A percentile compares a stretch with the other conserved stretches of the same genome.
Evolutionary conservation across 2,888 invertebrate species (phyloP).

Genomic region (Onchidella celtica): DNA sequence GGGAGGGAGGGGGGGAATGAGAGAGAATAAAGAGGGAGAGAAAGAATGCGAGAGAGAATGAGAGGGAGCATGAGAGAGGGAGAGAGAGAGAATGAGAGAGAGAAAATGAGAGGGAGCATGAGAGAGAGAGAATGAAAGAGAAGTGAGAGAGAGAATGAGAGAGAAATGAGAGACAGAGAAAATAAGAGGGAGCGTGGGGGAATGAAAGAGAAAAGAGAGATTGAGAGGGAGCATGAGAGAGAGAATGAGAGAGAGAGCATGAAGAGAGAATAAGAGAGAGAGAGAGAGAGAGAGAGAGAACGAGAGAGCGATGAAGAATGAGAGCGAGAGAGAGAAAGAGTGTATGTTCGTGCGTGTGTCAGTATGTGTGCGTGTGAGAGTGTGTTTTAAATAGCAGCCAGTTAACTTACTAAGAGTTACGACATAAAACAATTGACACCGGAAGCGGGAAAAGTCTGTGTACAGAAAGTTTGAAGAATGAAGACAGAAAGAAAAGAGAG

Average conservation of each 20-base stretch:
- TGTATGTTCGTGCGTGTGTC: too few species aligned
- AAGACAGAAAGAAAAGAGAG: background rate
- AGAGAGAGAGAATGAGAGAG: too few species aligned
- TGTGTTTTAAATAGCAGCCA: background rate
- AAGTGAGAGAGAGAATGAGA: constrained; percentile 9
- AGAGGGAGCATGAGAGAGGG: too few species aligned
- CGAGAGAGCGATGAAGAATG: background rate
- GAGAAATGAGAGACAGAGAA: background rate
- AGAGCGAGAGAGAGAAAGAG: too few species aligned
- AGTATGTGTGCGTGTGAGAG: too few species aligned
- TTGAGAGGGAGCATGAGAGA: background rate
- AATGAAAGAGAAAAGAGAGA: background rate
- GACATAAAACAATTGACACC: too few species aligned
- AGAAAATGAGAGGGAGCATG: too few species aligned
- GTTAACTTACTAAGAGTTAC: background rate
- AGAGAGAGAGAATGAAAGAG: too few species aligned
- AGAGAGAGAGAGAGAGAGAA: background rate
- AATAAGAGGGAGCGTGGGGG: background rate
- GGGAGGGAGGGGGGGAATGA: too few species aligned
- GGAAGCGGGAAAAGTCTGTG: background rate
- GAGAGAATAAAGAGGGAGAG: too few species aligned
- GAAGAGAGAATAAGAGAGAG: background rate
- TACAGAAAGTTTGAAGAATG: background rate
- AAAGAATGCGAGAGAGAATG: too few species aligned
- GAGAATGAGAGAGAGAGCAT: too few species aligned